Base-by-base conservation (phyloP, 2,888 invertebrate species). In the Elaeidobius kamerunicus region DNA sequence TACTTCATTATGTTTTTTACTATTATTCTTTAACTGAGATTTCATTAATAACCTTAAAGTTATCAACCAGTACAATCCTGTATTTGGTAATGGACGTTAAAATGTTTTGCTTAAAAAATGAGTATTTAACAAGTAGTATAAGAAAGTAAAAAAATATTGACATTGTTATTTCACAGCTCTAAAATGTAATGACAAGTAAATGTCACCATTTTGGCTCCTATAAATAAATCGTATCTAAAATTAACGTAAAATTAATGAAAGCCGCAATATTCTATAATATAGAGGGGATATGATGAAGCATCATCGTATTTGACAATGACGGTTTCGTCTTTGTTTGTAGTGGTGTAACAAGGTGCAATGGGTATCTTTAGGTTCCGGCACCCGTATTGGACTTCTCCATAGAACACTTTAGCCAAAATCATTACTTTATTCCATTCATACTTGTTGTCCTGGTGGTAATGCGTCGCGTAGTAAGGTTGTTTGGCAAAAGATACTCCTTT, bases 401-500 rank as follows among this genome's bases (percentile, higher is more conserved):
- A 11, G 15, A 23, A 11, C 23, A 42, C 48, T 4, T 18, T 27
- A 1, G 41, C 45, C 16, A 54, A 9, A 17, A 49, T 19, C 49
- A 54, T 44, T 2, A 53, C 42, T 36, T 40, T 47, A 2, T 45
- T 11, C 3, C n/a, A 20, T 2, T 14, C 12, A 3, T 32, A 11
- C 39, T 32, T 32, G 18, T 40, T 38, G 43, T 53, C 48, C 5
- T 18, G 27, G 5, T 45, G 52, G 19, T 23, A 30, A 7, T 45
- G 46, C 5, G 55, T 52, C 4, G 62, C 59, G 32, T 57, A 61
- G 39, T 2, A 44, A 11, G 61, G 47, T 27, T 45, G 16, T 11
- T 18, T 14, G 34, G 60, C 39, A 42, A 63, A 63, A n/a, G 59
- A 58, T 2, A 59, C 47, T 5, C 59, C 61, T 27, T 55, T 28